Base-by-base conservation (phyloP, 2,888 invertebrate species). In the Protonemura montana region DNA sequence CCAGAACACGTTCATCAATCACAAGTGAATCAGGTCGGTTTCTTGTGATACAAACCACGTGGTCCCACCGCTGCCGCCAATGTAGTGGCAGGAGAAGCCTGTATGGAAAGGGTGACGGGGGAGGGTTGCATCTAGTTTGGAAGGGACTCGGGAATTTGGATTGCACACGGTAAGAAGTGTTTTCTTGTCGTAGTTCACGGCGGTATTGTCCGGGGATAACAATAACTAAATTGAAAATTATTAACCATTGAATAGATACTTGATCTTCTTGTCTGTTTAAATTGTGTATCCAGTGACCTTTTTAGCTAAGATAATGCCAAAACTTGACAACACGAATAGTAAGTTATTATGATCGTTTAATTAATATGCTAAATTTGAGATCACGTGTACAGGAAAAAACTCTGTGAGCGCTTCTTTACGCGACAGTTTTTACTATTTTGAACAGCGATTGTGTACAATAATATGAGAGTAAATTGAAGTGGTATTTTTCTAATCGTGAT, bases 181-280 rank as follows among this genome's bases (percentile, higher is more conserved):
- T 59, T 59, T 59, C 59, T 59, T 59, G 59, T 59, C 13, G 59
- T 2, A 21, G 1, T 59, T 59, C 59, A 59, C 3, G 1, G 59
- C 16, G 59, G 16, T 2, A 59, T 59, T 59, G 59, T 59, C 13
- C 21, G 59, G 59, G 2, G 59, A 21, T 21, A 59, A 59, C 59
- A 59, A 59, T 59, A 59, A 59, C 59, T 59, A 59, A 59, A 59
- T 59, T 59, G 59, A 10, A 59, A 59, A 59, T 59, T 59, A 59
- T 59, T 2, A 59, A 21, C 3, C 35, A 6, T 3, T 35, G 10
- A 35, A 59, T 59, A 59, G 59, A 13, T 16, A 16, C 16, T 59
- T 10, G 59, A 16, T 35, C 35, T 6, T n/a, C n/a, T 10, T 35
- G 35, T 35, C 35, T 35, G 35, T 10, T 35, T n/a, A 10, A 3